Base-by-base conservation (phyloP, 2,113 vertebrate species). In the Papio anubis region DNA sequence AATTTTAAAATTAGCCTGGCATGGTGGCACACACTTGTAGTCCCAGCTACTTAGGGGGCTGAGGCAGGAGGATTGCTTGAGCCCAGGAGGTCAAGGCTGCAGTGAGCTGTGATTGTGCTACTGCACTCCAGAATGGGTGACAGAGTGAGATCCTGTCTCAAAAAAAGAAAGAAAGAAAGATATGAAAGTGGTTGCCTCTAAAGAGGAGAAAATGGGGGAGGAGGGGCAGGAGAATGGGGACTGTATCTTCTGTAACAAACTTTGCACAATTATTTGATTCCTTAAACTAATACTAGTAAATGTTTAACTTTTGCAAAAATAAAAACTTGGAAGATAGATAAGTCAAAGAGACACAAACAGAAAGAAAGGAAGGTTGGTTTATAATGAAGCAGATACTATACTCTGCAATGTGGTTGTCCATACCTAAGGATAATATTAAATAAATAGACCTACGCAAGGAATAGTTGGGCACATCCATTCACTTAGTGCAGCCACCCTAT, bases 241-340 rank as follows among this genome's bases (percentile, higher is more conserved):
- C 23, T 57, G 57, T 40, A 45, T 38, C 55, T 55, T 55, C 38
- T 13, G 6, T 70, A 93, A 95, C 8, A 90, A 79, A 83, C 12
- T 5, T 66, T 92, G 16, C 8, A 66, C 27, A 93, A 85, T 81
- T 70, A 95, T 66, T 66, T 95, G 64, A 83, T 25, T 73, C 35
- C 27, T 86, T 92, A 83, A 27, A 48, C 17, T 73, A 32, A n/a
- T 70, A 85, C 17, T 89, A n/a, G 66, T 16, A 76, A 10, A 90
- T 11, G 13, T 40, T 52, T 57, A 96, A 83, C 7, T 93, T 95
- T 80, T 78, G 4, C 43, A 78, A 89, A 95, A 94, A 68, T 68
- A 75, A 88, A 89, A 91, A 43, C 57, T 61, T 92, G 11, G 6
- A 70, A 76, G 18, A 92, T 27, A 87, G 43, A 79, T 64, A 92